Base-by-base conservation (phyloP, 1,140 invertebrate genomes). In the Macrocentrus cingulum region DNA sequence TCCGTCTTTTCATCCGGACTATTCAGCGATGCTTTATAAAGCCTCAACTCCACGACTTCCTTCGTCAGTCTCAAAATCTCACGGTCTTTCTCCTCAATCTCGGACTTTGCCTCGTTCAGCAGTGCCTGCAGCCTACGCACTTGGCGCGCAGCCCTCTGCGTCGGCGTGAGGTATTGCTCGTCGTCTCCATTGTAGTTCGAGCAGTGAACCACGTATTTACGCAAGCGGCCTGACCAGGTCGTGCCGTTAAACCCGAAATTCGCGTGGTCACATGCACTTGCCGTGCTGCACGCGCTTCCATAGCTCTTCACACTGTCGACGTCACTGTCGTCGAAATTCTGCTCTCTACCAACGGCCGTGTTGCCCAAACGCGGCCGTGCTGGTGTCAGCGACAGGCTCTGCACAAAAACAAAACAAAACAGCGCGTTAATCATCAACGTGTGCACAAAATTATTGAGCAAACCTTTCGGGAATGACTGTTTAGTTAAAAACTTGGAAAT, bases 141-240 rank as follows among this genome's bases (percentile, higher is more conserved):
- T 76, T 91, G 89, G 62, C 85, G 82, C 65, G 90, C 87, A 5
- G 90, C 89, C 60, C 91, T 80, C 70, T 94, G 91, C 1, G 91
- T 93, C 2, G 91, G 91, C 34, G 91, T 93, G 19, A 94, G 80
- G 74, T 94, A 94, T 66, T 92, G 89, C 44, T 91, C 86, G 50
- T 85, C 83, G 29, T 87, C 82, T 0, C 84, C 85, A n/a, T 85
- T 84, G 72, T 90, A 86, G 61, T 88, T 86, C 9, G 88, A 88
- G 70, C 91, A 93, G 72, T 93, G 91, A 20, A 93, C 84, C 22
- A 92, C 88, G 71, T 91, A 91, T 64, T 88, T 88, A 72, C 67
- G 62, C 3, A 71, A 75, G 59, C 79, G 68, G 52, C 79, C 82
- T 1, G 82, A 84, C 75, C 88, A 91, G 15, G 89, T 91, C 7